Evolutionary conservation across 2,888 invertebrate species (phyloP).

Genomic region (Invenusta paracnida): DNA sequence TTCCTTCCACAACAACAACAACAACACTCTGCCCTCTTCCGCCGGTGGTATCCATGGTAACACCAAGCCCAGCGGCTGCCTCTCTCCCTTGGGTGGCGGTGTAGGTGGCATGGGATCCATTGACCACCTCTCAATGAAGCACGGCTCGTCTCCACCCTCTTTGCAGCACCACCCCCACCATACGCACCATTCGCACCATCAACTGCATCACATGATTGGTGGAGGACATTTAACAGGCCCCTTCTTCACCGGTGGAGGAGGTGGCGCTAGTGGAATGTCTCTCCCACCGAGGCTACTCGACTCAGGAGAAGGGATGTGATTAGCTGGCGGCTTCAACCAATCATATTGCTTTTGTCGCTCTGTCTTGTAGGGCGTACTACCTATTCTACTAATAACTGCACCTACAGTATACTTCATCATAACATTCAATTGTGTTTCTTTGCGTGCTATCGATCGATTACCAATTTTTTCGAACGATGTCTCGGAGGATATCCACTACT

Average conservation of each 20-base stretch:
- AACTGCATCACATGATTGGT: too few species aligned
- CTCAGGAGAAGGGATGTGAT: not conserved
- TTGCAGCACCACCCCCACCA: not conserved
- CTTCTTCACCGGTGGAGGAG: not conserved
- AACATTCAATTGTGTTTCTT: too few species aligned
- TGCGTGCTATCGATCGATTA: too few species aligned
- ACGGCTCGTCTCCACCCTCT: not conserved
- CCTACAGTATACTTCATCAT: too few species aligned
- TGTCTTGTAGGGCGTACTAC: too few species aligned
- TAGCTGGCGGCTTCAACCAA: too few species aligned
- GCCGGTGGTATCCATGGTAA: not conserved
- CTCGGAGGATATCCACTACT: too few species aligned
- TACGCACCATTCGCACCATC: not conserved
- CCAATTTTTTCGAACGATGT: too few species aligned
- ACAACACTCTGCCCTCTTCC: not conserved
- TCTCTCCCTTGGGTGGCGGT: not conserved
- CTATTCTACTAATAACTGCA: too few species aligned
- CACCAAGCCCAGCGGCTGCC: not conserved
- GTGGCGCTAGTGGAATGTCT: not conserved
- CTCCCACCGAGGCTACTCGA: not conserved
- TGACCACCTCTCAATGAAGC: not conserved
- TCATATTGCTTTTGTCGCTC: too few species aligned
- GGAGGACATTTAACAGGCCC: not conserved
- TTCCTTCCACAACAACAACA: constrained; percentile 8
- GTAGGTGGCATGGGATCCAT: not conserved